phyloP scores from a whole-genome alignment of 2,888 invertebrate species.

The Orchesella flavescens region DNA sequence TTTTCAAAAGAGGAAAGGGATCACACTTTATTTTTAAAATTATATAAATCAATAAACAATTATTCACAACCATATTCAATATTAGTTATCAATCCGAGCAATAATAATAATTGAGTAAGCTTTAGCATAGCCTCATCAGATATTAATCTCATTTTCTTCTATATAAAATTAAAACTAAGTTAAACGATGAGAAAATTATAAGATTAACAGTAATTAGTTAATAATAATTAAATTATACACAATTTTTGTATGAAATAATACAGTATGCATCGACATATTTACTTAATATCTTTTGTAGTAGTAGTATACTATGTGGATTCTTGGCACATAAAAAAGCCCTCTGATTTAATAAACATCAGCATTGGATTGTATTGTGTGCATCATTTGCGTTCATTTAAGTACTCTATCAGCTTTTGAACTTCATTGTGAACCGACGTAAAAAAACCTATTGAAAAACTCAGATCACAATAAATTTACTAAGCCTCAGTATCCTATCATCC shows the following conservation, averaged over 20 bases:
- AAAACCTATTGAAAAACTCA: no score
- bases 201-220: neutral
- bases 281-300: no score
- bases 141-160: neutral
- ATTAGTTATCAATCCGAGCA: neutral
- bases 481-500: no score
- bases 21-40: slow-evolving; percentile 63
- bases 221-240: neutral
- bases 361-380: neutral
- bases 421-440: slow-evolving; percentile 8
- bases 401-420: slow-evolving; percentile 23
- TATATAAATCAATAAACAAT: slow-evolving; percentile 52
- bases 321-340: slow-evolving; percentile 61
- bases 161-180: neutral
- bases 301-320: no score
- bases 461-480: slow-evolving; percentile 27
- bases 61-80: slow-evolving; percentile 35
- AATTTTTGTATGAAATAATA: no score
- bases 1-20: slow-evolving; percentile 47
- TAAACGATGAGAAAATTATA: neutral
- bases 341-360: slow-evolving; percentile 29
- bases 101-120: neutral
- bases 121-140: neutral
- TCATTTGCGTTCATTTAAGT: no score
- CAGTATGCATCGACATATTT: no score